A percentile compares a stretch with the other conserved stretches of the same genome.
Evolutionary conservation across 35 echinoderm and acorn worm genomes (phyloP).

Genomic region (Apostichopus japonicus): DNA sequence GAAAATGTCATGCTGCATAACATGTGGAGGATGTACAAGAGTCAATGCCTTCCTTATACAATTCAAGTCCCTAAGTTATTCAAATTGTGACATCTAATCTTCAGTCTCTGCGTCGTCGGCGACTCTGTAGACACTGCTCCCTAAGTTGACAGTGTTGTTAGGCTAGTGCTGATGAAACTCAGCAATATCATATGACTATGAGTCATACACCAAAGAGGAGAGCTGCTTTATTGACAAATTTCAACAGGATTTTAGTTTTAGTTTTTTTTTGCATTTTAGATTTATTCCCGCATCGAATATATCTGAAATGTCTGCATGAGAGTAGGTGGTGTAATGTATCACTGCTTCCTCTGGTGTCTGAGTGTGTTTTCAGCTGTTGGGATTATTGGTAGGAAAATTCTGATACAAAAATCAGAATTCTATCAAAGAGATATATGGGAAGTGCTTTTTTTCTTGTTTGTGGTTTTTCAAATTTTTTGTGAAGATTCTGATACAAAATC

Average conservation of each 20-base stretch:
- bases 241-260: background rate
- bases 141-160: background rate
- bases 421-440: too few relatives aligned
- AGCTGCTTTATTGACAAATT: slow-evolving; percentile 1
- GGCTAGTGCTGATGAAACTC: background rate
- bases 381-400: background rate
- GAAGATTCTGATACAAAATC: too few relatives aligned
- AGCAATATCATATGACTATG: background rate
- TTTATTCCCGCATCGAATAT: background rate
- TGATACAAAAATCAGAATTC: too few relatives aligned
- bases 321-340: background rate
- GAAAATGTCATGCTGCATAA: background rate
- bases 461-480: too few relatives aligned
- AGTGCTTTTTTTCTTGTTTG: too few relatives aligned
- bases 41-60: background rate
- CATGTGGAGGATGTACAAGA: background rate
- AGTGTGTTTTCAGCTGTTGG: background rate
- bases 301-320: background rate
- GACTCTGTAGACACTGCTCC: background rate
- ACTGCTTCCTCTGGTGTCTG: background rate
- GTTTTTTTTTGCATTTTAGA: background rate
- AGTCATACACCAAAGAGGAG: background rate
- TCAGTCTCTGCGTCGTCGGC: background rate
- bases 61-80: background rate
- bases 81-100: background rate